Percentiles rank a stretch among this genome's conserved stretches.
phyloP scores from a whole-genome alignment of 2,888 invertebrate species.

The Ferrisia virgata region DNA sequence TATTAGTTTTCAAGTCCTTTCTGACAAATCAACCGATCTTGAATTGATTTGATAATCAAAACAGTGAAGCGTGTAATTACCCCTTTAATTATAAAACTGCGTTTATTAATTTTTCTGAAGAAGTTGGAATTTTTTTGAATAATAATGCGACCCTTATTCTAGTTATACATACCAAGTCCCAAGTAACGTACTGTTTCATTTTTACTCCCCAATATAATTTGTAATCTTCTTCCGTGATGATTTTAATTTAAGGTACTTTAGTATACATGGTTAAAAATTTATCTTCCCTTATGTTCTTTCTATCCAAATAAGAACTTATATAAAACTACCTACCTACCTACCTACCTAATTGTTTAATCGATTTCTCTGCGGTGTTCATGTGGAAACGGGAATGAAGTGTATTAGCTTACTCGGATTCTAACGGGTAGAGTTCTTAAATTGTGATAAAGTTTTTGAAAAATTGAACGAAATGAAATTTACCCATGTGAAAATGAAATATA shows the following conservation, averaged over 20 bases:
- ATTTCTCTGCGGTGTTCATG: neutral
- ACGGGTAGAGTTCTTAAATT: neutral
- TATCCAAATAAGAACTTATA: no score
- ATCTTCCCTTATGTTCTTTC: no score
- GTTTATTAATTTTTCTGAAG: neutral
- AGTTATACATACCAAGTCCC: no score
- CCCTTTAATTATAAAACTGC: neutral
- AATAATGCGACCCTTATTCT: neutral
- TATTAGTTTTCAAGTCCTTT: constrained; percentile 5
- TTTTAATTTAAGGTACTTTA: no score
- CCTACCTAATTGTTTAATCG: neutral
- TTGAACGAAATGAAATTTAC: neutral
- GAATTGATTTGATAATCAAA: constrained; percentile 18
- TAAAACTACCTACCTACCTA: no score
- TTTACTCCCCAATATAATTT: no score
- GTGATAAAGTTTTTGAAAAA: neutral
- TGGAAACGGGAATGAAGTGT: neutral
- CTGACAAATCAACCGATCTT: neutral
- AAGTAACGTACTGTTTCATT: no score
- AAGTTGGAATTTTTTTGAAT: neutral
- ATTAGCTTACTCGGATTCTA: neutral
- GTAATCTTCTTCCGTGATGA: no score
- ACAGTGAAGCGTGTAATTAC: constrained; percentile 2
- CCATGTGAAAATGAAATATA: no score
- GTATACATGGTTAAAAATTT: no score